phyloP scores from a whole-genome alignment of 2,797 vertebrate genomes.

The Myotis planiceps region DNA sequence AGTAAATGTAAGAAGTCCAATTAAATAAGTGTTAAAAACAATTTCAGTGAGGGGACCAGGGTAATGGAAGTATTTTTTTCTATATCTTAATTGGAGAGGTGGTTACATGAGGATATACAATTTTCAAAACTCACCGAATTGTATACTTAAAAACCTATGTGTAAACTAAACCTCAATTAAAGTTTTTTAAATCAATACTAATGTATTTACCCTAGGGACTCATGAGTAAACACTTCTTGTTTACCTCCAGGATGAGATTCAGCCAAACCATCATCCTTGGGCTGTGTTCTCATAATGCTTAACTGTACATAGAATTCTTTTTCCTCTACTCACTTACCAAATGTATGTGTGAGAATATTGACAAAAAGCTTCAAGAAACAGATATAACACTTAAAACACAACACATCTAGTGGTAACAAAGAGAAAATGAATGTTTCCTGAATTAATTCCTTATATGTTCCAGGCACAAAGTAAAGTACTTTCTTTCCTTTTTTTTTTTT shows the following conservation, averaged over 20 bases:
- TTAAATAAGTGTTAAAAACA: background rate
- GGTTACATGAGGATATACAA: background rate
- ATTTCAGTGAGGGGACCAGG: background rate
- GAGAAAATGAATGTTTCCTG: background rate
- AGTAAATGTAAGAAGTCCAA: background rate
- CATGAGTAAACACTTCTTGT: background rate
- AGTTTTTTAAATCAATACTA: background rate
- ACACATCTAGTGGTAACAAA: background rate
- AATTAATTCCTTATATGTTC: background rate
- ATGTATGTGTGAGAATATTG: background rate
- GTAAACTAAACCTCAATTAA: background rate
- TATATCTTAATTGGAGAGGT: background rate
- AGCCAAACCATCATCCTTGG: background rate
- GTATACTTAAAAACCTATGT: background rate
- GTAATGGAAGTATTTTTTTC: background rate
- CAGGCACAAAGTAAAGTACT: background rate
- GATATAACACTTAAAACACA: background rate
- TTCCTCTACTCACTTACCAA: background rate
- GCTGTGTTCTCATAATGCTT: background rate
- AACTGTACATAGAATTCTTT: background rate
- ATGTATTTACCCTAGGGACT: background rate
- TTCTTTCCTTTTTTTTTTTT: background rate
- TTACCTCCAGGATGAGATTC: background rate
- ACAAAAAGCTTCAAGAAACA: slow-evolving; percentile 2
- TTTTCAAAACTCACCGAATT: slow-evolving; percentile 4